These are phyloP conservation scores for Caenorhabditis remanei DNA, from an alignment of 1,140 invertebrate species.

Conservation along the genomic window DNA sequence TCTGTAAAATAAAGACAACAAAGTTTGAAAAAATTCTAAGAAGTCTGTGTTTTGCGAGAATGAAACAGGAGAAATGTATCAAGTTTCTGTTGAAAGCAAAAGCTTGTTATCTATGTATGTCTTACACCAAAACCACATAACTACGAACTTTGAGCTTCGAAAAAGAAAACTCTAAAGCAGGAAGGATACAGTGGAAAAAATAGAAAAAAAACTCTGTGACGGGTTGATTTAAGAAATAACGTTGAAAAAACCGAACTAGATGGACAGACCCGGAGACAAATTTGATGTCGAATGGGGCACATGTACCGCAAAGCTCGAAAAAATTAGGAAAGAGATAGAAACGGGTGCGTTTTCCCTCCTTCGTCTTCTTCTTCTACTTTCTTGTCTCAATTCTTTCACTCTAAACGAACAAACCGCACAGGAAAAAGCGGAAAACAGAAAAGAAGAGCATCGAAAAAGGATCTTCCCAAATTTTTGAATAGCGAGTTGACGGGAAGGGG, in stretches of 20 bases:
- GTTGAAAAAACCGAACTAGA: background rate
- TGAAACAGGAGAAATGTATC: constrained; percentile 28
- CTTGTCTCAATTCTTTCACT: constrained; percentile 32
- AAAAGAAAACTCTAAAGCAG: background rate
- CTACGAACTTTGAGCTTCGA: constrained; percentile 28
- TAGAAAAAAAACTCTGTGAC: background rate
- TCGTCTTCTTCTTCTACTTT: background rate
- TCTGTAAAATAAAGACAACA: too few species aligned
- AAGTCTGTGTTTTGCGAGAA: background rate
- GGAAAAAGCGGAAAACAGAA: constrained; percentile 22
- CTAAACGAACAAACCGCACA: constrained; percentile 53
- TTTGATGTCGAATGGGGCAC: background rate
- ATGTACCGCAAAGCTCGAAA: constrained; percentile 33
- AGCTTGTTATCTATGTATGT: constrained; percentile 34
- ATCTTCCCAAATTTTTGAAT: constrained; percentile 40
- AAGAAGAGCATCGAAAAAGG: constrained; percentile 46
- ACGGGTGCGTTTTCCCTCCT: constrained; percentile 12
- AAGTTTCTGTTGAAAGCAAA: constrained; percentile 14
- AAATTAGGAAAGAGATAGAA: constrained; percentile 52
- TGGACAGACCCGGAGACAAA: background rate
- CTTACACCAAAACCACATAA: background rate
- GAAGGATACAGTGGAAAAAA: background rate
- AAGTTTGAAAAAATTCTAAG: too few species aligned
- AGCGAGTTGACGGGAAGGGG: background rate
- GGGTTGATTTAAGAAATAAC: constrained; percentile 34